Base-by-base conservation (phyloP, 2,888 invertebrate genomes). In the Meteorus colon region DNA sequence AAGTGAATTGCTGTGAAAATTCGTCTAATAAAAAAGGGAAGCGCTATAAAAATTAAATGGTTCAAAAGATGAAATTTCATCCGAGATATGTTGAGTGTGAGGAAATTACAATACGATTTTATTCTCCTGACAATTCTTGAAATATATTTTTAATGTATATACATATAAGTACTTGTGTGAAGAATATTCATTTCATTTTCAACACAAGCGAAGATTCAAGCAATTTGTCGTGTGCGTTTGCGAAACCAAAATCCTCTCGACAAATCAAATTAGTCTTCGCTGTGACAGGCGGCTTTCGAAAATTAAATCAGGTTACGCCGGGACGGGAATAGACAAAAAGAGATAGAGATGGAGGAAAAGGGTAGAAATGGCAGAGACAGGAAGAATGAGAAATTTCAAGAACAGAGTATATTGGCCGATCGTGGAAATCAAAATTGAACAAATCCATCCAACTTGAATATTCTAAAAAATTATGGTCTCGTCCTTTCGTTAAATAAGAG, bases 231-330 rank as follows among this genome's bases (percentile, higher is more conserved):
- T 34, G 60, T 41, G 34, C 34, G 31, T 69, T 37, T 16, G 29
- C 6, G 24, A 27, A 19, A 29, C 71, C 59, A 14, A 60, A 60
- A 62, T 71, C 29, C 71, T 62, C 71, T 71, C 60, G 71, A 62
- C 62, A 71, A 71, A 71, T 71, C 45, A 16, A 71, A 71, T 71
- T 71, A 62, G 71, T n/a, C 60, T 59, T 27, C 14, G 60, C 60
- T 70, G 37, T 29, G 71, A 71, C 19, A 45, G 24, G 67, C 68
- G 66, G 62, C 74, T 68, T 68, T 37, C 29, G 45, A 59, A 62
- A 48, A 68, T 74, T 74, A 68, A 74, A 74, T 74, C 29, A 74
- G 31, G 74, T 74, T 74, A 67, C 62, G 60, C 29, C 4, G 27
- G 71, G 24, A 71, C 24, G 62, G 34, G 34, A 62, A 41, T 24